A percentile compares a stretch with the other conserved stretches of the same genome.
Evolutionary conservation across 1,140 invertebrate genomes (phyloP).

Genomic region (Listronotus oregonensis): DNA sequence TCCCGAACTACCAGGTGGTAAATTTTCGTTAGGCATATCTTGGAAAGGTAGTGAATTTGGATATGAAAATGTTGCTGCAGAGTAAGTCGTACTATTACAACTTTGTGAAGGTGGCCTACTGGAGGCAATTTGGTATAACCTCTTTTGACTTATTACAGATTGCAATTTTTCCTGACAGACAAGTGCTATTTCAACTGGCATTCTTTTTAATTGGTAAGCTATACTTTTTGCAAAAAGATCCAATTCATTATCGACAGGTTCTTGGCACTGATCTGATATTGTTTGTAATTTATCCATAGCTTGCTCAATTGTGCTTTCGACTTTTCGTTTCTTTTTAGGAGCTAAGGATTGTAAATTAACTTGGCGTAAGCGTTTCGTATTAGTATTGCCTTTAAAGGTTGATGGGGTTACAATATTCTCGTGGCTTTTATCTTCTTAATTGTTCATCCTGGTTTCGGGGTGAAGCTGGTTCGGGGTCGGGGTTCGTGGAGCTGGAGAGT

Average conservation of each 20-base stretch:
- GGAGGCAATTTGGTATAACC: neutral
- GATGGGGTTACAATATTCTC: neutral
- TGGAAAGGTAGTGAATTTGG: no score
- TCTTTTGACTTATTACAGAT: constrained; percentile 3
- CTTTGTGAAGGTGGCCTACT: neutral
- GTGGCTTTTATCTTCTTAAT: constrained; percentile 2
- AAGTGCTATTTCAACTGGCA: constrained; percentile 4
- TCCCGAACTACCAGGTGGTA: no score
- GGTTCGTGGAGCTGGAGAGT: neutral
- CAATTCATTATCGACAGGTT: constrained; percentile 9
- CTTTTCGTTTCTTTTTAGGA: constrained; percentile 9
- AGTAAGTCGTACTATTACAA: neutral
- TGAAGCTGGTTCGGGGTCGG: neutral
- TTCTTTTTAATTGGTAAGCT: constrained; percentile 9
- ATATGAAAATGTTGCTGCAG: no score
- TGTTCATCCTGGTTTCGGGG: neutral
- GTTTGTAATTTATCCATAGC: constrained; percentile 7
- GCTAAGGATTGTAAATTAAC: no score
- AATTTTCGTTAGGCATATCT: no score
- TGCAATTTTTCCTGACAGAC: constrained; percentile 6
- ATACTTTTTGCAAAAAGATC: constrained; percentile 1
- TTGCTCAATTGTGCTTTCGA: neutral
- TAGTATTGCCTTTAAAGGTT: constrained; percentile 1
- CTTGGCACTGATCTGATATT: constrained; percentile 12
- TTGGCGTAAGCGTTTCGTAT: neutral